A percentile compares a stretch with the other conserved stretches of the same genome.
phyloP scores from a whole-genome alignment of 1,140 invertebrate species.

The Drosophila nebulosa region DNA sequence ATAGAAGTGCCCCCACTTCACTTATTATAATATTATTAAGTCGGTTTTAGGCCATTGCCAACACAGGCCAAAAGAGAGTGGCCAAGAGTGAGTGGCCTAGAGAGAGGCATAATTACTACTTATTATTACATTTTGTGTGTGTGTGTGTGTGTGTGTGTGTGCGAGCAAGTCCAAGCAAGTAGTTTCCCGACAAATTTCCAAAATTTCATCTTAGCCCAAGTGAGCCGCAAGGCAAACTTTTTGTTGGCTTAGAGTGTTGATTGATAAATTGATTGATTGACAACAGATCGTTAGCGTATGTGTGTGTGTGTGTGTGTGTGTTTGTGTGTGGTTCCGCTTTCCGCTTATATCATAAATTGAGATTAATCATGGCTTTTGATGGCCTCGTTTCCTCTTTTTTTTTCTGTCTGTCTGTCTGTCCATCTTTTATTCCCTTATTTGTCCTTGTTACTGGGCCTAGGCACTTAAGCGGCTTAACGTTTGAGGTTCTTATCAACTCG shows the following conservation, averaged over 20 bases:
- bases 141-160: no score
- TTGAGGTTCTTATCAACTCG: not conserved
- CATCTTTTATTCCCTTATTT: conserved; percentile 22
- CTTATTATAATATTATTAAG: not conserved
- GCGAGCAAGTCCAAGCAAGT: not conserved
- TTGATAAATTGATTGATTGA: conserved; percentile 76
- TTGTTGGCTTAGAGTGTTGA: conserved; percentile 36
- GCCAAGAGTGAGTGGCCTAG: not conserved
- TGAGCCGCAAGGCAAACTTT: not conserved
- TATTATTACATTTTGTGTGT: not conserved
- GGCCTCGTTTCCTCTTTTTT: conserved; percentile 18
- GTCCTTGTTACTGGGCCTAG: conserved; percentile 51
- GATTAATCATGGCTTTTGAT: conserved; percentile 73
- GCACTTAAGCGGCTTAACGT: conserved; percentile 52
- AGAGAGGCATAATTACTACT: not conserved
- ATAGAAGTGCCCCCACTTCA: not conserved
- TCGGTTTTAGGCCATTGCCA: not conserved
- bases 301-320: not conserved
- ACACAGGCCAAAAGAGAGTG: no score
- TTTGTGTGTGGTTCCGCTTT: not conserved
- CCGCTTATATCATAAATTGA: conserved; percentile 69
- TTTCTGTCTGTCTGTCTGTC: no score
- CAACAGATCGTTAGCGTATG: conserved; percentile 50
- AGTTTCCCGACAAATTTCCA: not conserved
- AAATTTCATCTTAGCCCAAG: conserved; percentile 15